phyloP scores from a whole-genome alignment of 2,888 invertebrate species.

The Aspidapion aeneum region DNA sequence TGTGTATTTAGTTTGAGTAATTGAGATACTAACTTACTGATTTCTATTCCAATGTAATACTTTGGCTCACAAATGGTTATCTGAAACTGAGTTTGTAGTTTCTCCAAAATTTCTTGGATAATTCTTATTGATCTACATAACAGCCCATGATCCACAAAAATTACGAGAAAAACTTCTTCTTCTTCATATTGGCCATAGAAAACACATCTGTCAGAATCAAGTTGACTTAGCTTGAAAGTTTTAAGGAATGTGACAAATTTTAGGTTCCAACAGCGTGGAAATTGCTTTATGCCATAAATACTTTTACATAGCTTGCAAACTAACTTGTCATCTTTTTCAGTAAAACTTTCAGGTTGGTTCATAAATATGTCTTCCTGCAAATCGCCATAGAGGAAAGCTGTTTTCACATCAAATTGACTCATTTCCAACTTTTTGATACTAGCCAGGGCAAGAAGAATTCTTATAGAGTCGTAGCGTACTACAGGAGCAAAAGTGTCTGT shows the following conservation, averaged over 20 bases:
- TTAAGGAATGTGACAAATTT: no score
- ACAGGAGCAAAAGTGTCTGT: conserved; percentile 20
- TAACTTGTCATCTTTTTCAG: conserved; percentile 8
- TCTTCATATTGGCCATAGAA: no score
- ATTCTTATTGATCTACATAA: background rate
- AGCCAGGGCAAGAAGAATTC: conserved; percentile 15
- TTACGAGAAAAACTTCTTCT: background rate
- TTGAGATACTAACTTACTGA: background rate
- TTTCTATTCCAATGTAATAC: background rate
- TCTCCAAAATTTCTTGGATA: background rate
- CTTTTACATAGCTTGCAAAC: conserved; percentile 18
- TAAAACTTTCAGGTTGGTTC: conserved; percentile 16
- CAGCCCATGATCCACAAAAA: background rate
- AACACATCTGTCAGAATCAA: no score
- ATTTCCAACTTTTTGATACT: no score
- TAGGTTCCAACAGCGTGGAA: conserved; percentile 11
- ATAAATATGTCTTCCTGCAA: conserved; percentile 18
- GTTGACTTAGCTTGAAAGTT: no score
- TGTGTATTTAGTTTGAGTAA: background rate
- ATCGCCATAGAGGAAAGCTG: conserved; percentile 18
- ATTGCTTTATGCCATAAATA: conserved; percentile 18
- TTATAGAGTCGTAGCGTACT: conserved; percentile 17
- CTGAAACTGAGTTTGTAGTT: background rate
- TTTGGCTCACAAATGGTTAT: background rate
- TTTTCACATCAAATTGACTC: conserved; percentile 21